Percentiles rank a stretch among this genome's conserved stretches.
Evolutionary conservation across 1,140 invertebrate species (phyloP).

Genomic region (Cheumatopsyche charites): DNA sequence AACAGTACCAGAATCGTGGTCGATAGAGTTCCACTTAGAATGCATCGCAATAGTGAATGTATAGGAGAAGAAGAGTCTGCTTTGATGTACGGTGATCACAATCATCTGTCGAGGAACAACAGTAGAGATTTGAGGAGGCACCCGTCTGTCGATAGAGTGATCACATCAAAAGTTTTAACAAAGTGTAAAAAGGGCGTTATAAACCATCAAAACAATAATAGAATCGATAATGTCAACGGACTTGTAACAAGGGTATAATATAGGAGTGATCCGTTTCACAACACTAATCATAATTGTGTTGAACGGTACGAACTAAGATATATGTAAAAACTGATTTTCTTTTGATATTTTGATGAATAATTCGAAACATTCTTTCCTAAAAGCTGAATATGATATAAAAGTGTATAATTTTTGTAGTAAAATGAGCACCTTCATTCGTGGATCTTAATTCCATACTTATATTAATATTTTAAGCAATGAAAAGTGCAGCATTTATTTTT

Average conservation of each 20-base stretch:
- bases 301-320: conserved; percentile 5
- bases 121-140: conserved; percentile 34
- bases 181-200: conserved; percentile 36
- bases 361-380: too few species aligned
- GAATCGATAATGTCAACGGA: conserved; percentile 39
- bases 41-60: conserved; percentile 29
- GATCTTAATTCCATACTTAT: not conserved
- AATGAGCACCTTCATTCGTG: not conserved
- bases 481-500: too few species aligned
- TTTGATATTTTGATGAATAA: too few species aligned
- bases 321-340: too few species aligned
- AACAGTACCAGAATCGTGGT: conserved; percentile 45
- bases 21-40: conserved; percentile 37
- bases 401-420: not conserved
- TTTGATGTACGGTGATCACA: conserved; percentile 30
- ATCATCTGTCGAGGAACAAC: conserved; percentile 31
- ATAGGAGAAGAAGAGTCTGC: conserved; percentile 39
- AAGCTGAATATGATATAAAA: not conserved
- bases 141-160: conserved; percentile 32
- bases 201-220: conserved; percentile 42
- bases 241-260: conserved; percentile 43
- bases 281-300: not conserved
- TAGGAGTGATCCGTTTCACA: conserved; percentile 9
- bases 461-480: not conserved
- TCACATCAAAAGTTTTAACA: conserved; percentile 23